Evolutionary conservation across 1,140 invertebrate species (phyloP).

Genomic region (silkworm (Bombyx mori)): DNA sequence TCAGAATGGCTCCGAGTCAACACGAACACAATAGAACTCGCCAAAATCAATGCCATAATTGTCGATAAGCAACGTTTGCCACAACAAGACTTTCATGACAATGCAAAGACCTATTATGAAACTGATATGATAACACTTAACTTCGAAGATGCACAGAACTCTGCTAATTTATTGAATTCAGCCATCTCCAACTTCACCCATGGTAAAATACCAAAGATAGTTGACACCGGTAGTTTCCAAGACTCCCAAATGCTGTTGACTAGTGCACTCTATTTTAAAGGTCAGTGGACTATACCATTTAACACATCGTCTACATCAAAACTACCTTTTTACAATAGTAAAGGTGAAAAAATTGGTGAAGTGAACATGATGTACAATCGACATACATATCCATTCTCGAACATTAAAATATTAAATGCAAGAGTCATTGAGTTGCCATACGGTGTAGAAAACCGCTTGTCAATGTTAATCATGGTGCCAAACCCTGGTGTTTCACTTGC

Average conservation of each 20-base stretch:
- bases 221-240: constrained; percentile 61
- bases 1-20: constrained; percentile 50
- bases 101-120: constrained; percentile 64
- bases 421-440: constrained; percentile 83
- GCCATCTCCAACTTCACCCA: constrained; percentile 76
- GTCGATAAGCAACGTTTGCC: constrained; percentile 28
- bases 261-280: constrained; percentile 88
- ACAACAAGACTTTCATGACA: constrained; percentile 39
- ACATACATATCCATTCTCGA: constrained; percentile 68
- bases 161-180: constrained; percentile 75
- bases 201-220: constrained; percentile 77
- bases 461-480: constrained; percentile 80
- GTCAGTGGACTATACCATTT: constrained; percentile 83
- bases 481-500: constrained; percentile 59
- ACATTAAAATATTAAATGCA: constrained; percentile 71
- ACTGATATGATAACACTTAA: constrained; percentile 73
- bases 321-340: constrained; percentile 70
- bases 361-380: constrained; percentile 77
- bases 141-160: constrained; percentile 66
- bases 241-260: constrained; percentile 79
- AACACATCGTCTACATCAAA: constrained; percentile 73
- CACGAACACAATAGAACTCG: constrained; percentile 41
- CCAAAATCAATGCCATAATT: constrained; percentile 51
- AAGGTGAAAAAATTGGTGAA: constrained; percentile 60
- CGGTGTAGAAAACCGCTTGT: constrained; percentile 73